Evolutionary conservation across 1,140 invertebrate species (phyloP), one percentile per base, ranked within the genome.

Genomic region (Drosophila lacertosa): DNA sequence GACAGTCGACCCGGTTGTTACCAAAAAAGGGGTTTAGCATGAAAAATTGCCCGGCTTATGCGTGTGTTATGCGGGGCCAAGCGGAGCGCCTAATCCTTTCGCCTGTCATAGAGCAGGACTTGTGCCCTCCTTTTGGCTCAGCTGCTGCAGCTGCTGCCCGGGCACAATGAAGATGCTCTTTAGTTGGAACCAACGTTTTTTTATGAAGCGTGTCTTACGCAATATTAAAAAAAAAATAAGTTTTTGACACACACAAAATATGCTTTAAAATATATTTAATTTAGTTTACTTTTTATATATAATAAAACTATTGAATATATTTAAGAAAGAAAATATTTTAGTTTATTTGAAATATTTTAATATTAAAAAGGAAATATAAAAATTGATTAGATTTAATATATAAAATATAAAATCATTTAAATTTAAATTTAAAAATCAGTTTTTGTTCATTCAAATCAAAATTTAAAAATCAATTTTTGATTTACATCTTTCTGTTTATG

Each of bases 31-130:
- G 59, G 59, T 33, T 65, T 70, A 65, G 51, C 45, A 75, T 80
- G 81, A 86, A 73, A 86, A 86, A 80, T 81, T 47, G 47, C 67
- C 16, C 2, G 77, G 80, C 72, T 77, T 73, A 80, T 15, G 29
- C 18, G 57, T 18, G 10, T 35, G 51, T 15, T n/a, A n/a, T n/a
- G n/a, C n/a, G n/a, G 44, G 57, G 57, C 24, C 26, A 18, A 20
- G 4, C 2, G 18, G 62, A 62, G 62, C 50, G 47, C 67, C 59
- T 84, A 84, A 84, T 86, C 80, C 81, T 77, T 83, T 86, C 13
- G 53, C 40, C 55, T 83, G 65, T 62, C 79, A 69, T 40, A 68
- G 45, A 42, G 15, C 72, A 37, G 59, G 22, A 57, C 42, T 69
- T 60, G 33, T 60, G 7, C 13, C 50, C 35, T 51, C n/a, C n/a